A percentile compares a stretch with the other conserved stretches of the same genome.
Conservation (phyloP, 2,797 vertebrate genomes). For the Odontamblyopus lacepedii region DNA sequence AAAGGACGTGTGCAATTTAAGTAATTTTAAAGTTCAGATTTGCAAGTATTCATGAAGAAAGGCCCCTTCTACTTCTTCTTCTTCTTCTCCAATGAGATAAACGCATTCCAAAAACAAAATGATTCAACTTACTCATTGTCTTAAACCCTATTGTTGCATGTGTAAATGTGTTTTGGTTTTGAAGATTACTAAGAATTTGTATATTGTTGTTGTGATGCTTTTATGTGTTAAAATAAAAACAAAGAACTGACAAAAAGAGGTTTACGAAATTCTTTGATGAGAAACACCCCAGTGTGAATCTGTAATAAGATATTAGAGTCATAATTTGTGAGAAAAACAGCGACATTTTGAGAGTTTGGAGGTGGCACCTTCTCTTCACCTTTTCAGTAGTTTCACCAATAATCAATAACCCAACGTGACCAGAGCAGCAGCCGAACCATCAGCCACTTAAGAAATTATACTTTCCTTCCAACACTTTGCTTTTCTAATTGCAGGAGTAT, state of each 20-base stretch:
- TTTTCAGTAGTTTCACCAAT: neutral
- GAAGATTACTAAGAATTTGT: conserved; percentile 88
- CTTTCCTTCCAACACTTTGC: no score
- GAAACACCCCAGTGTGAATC: conserved; percentile 25
- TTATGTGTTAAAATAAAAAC: conserved; percentile 89
- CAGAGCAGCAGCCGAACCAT: neutral
- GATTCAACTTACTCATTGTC: conserved; percentile 84
- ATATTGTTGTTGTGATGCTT: conserved; percentile 93
- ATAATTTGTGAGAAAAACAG: neutral
- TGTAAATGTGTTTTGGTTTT: conserved; percentile 90
- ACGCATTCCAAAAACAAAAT: conserved; percentile 77
- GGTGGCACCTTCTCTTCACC: neutral
- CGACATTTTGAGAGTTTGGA: neutral
- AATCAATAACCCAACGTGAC: no score
- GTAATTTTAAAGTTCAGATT: conserved; percentile 53
- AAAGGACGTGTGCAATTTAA: conserved; percentile 59
- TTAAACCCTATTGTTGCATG: conserved; percentile 92
- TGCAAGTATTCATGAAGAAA: conserved; percentile 56
- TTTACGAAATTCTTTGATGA: conserved; percentile 56
- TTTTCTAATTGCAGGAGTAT: neutral
- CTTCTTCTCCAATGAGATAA: conserved; percentile 52
- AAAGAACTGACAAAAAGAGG: conserved; percentile 74
- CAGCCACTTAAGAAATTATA: neutral
- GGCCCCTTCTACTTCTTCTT: conserved; percentile 11
- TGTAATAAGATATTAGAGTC: neutral